Conservation (phyloP, 1,140 invertebrate genomes). For the Magallana ariakensis region DNA sequence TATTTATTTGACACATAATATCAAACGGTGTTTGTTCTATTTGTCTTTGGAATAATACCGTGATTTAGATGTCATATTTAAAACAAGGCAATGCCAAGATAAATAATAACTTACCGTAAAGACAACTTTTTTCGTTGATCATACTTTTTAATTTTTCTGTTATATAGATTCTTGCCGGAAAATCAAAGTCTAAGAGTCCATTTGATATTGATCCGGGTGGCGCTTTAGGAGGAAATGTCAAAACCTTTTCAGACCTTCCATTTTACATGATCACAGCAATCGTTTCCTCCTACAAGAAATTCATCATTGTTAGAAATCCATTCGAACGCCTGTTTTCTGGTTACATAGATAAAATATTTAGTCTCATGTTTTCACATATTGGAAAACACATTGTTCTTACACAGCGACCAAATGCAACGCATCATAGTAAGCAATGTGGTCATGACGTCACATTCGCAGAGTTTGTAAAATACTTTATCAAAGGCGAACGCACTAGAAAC, state of each 20-base stretch:
- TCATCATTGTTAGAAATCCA: constrained; percentile 61
- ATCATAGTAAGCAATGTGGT: constrained; percentile 51
- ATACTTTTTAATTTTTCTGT: neutral
- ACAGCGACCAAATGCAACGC: constrained; percentile 41
- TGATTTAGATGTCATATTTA: too few species aligned
- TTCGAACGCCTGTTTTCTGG: constrained; percentile 59
- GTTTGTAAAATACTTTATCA: constrained; percentile 59
- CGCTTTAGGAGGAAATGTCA: constrained; percentile 43
- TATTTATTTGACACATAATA: too few species aligned
- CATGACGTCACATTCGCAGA: constrained; percentile 62
- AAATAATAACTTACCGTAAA: too few species aligned
- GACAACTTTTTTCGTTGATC: too few species aligned
- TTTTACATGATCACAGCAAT: too few species aligned
- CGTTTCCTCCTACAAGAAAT: constrained; percentile 41
- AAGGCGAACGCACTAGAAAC: constrained; percentile 42
- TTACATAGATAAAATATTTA: constrained; percentile 64
- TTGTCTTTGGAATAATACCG: too few species aligned
- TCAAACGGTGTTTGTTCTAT: too few species aligned
- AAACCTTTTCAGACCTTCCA: constrained; percentile 35
- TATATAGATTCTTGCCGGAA: constrained; percentile 45
- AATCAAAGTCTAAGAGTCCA: constrained; percentile 25
- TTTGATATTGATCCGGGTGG: constrained; percentile 45
- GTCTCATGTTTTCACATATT: constrained; percentile 45
- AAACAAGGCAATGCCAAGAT: neutral
- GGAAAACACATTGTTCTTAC: constrained; percentile 53